Evolutionary conservation across 2,888 invertebrate species (phyloP), one percentile per base, ranked within the genome.

Genomic region (Octonoba sinensis): DNA sequence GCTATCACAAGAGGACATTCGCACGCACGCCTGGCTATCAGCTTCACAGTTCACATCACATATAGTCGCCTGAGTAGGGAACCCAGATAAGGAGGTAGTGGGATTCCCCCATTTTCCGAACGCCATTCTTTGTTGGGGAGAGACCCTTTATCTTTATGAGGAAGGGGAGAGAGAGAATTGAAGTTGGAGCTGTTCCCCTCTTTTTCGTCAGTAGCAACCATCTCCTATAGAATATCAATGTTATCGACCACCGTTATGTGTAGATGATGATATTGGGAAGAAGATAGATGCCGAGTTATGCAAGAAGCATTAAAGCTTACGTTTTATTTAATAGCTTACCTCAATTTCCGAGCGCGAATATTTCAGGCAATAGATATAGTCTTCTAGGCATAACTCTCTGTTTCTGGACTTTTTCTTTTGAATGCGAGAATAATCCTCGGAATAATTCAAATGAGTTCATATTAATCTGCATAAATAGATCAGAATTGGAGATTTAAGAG

Each of bases 161-260:
- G 11, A 11, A 36, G 36, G 36, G 36, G 36, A 36, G 36, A 8
- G 8, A 6, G 36, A 36, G 8, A 36, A 36, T 36, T 11, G 36
- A 36, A 36, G 36, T 36, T 6, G 27, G 27, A 27, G 27, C 27
- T 27, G 27, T 6, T 36, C 36, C 36, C 36, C 36, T 36, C 36
- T 36, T 36, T 36, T 60, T 71, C 70, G 60, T 46, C 70, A 49
- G 59, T 71, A 71, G 18, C 49, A 71, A 59, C 60, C 59, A 44
- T 62, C 62, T 49, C 64, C 72, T 62, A 72, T 62, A 62, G 72
- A 72, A 72, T 72, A 59, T 72, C 72, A 72, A 72, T 72, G 51
- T 18, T 60, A 72, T 72, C 72, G 62, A 72, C 62, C 60, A 36
- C 18, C 62, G 72, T 72, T 72, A 72, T 51, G 62, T 62, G 36